phyloP scores from a whole-genome alignment of 2,888 invertebrate genomes.

The Blastobasis adustella region DNA sequence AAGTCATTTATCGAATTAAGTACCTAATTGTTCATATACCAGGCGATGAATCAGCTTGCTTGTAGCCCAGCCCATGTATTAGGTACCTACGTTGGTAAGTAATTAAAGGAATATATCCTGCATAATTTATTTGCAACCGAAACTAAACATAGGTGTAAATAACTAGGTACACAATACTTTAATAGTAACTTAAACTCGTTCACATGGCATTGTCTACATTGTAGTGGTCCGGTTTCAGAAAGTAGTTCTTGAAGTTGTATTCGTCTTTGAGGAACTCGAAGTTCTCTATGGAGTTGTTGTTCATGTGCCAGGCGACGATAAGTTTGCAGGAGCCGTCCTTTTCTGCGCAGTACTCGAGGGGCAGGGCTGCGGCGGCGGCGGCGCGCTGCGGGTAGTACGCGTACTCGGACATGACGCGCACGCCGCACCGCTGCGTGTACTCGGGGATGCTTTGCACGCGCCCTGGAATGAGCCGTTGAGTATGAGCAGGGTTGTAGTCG shows the following conservation, averaged over 20 bases:
- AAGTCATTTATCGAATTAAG: too few relatives aligned
- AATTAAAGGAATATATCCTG: too few relatives aligned
- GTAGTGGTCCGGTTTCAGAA: constrained; percentile 32
- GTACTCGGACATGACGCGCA: constrained; percentile 51
- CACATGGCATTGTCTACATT: constrained; percentile 14
- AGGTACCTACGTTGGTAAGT: too few relatives aligned
- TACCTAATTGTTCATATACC: too few relatives aligned
- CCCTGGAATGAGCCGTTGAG: constrained; percentile 28
- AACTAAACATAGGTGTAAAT: too few relatives aligned
- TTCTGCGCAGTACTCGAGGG: constrained; percentile 54
- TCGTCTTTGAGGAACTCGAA: constrained; percentile 57
- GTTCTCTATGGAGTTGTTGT: constrained; percentile 52
- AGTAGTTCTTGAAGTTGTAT: constrained; percentile 45
- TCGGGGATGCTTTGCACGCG: constrained; percentile 41
- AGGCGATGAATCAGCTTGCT: too few relatives aligned
- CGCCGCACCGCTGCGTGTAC: constrained; percentile 42
- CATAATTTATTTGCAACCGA: too few relatives aligned
- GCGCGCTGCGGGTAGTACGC: constrained; percentile 47
- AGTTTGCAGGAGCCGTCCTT: constrained; percentile 49
- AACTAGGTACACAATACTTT: too few relatives aligned
- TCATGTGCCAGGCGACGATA: constrained; percentile 56
- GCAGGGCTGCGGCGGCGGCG: constrained; percentile 23
- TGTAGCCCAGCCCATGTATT: too few relatives aligned
- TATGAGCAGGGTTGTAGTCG: too few relatives aligned
- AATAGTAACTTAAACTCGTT: too few relatives aligned